These are phyloP conservation scores for Pachypeltis micranthus DNA, from an alignment of 1,140 invertebrate genomes.

Conservation along the genomic window DNA sequence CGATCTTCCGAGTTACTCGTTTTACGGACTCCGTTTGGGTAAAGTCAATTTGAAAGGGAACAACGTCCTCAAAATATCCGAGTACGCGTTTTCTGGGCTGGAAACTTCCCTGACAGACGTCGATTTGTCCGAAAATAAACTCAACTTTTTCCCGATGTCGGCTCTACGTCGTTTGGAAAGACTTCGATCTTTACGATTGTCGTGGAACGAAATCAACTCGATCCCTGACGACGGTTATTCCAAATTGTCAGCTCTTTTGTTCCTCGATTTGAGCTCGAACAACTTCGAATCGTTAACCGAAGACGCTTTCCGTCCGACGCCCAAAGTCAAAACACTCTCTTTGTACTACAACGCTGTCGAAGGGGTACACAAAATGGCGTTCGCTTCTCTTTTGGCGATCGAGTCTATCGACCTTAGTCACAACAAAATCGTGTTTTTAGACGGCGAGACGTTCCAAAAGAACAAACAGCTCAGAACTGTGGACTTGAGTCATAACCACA, in stretches of 20 bases:
- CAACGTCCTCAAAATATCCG: constrained; percentile 59
- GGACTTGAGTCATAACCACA: constrained; percentile 78
- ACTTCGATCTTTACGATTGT: constrained; percentile 56
- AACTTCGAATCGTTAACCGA: constrained; percentile 59
- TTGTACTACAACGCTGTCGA: constrained; percentile 74
- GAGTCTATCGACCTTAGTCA: constrained; percentile 77
- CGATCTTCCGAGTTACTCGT: constrained; percentile 71
- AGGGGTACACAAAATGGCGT: constrained; percentile 60
- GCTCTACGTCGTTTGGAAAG: constrained; percentile 61
- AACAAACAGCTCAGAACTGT: constrained; percentile 66
- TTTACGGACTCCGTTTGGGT: constrained; percentile 67
- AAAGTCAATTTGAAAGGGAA: constrained; percentile 79
- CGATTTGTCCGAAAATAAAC: constrained; percentile 73
- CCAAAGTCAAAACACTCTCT: constrained; percentile 62
- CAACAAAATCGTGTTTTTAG: constrained; percentile 67
- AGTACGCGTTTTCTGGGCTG: constrained; percentile 73
- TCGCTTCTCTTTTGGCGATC: constrained; percentile 55
- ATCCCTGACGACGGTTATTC: constrained; percentile 60
- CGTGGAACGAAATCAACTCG: constrained; percentile 68
- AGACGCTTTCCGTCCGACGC: constrained; percentile 65
- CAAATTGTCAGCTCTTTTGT: constrained; percentile 53
- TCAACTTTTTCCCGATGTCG: constrained; percentile 66
- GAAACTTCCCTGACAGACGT: constrained; percentile 68
- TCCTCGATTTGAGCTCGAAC: constrained; percentile 77
- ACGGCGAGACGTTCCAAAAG: constrained; percentile 54